Evolutionary conservation across 53 echinoderm and acorn worm genomes (phyloP).

Genomic region (Astropecten irregularis): DNA sequence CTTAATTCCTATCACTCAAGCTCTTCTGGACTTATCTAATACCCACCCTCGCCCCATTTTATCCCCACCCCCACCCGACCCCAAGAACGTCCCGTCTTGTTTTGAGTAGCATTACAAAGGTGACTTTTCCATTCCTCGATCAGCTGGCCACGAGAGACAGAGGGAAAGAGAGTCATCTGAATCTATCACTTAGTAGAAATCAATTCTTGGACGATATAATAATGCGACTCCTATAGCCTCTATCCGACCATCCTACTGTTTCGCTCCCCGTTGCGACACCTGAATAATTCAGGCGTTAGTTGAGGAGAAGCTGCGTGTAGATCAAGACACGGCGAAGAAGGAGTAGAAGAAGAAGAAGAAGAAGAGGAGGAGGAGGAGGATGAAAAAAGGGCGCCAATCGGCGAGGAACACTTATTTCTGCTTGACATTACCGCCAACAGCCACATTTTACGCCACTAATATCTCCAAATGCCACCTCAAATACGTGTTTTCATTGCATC

Average conservation of each 20-base stretch:
- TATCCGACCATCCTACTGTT: no score
- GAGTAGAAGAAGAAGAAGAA: background rate
- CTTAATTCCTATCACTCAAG: no score
- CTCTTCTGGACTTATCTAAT: no score
- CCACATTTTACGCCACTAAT: slow-evolving; percentile 47
- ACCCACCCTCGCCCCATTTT: no score
- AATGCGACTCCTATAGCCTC: no score
- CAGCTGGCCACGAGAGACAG: no score
- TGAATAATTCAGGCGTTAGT: slow-evolving; percentile 32
- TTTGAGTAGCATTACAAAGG: no score
- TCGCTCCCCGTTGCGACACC: background rate
- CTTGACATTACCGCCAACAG: slow-evolving; percentile 52
- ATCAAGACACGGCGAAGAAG: background rate
- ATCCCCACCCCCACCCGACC: no score
- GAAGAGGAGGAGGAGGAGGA: background rate
- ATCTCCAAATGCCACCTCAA: slow-evolving; percentile 53
- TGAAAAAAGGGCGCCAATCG: slow-evolving; percentile 21
- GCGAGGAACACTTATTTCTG: slow-evolving; percentile 41
- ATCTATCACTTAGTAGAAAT: slow-evolving; percentile 28
- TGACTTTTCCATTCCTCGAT: no score
- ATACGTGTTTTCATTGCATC: slow-evolving; percentile 52
- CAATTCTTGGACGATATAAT: no score
- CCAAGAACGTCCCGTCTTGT: no score
- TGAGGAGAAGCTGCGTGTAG: no score
- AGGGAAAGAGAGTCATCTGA: background rate